These are phyloP conservation scores for human DNA, from an alignment of 2,113 vertebrate genomes.

Conservation along the genomic window GRCh38 chr1:22788001-22788500, in stretches of 20 bases:
- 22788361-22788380: not conserved
- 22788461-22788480: not conserved
- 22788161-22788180: not conserved
- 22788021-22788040: not conserved
- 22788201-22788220: not conserved
- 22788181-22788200: not conserved
- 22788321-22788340: not conserved
- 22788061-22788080: not conserved
- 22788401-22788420: constrained; percentile 23
- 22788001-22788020: not conserved
- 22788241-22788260: not conserved
- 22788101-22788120: not conserved
- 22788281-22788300: not conserved
- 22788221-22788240: not conserved
- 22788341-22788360: not conserved
- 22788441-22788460: not conserved
- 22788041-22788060: not conserved
- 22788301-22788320: too few species aligned
- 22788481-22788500: not conserved
- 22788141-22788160: not conserved
- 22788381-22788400: not conserved
- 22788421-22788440: not conserved
- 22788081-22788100: not conserved
- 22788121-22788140: not conserved
- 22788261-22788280: not conserved